Conservation (phyloP, 2,113 vertebrate species). For the Potamarius usumacintae region DNA sequence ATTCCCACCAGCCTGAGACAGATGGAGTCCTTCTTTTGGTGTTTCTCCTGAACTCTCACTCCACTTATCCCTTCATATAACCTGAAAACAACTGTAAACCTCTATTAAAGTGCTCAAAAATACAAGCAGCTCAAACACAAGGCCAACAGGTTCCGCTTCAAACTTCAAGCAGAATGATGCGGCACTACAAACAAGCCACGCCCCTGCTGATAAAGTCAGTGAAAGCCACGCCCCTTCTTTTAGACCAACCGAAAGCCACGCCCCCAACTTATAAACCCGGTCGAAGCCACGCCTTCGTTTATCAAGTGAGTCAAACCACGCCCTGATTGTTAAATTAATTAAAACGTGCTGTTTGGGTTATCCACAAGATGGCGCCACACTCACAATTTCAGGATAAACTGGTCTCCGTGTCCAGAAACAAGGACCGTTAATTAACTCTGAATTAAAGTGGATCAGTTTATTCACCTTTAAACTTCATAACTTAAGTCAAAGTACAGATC, state of each 20-base stretch:
- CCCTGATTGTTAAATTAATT: background rate
- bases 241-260: background rate
- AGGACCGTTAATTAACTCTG: background rate
- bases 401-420: background rate
- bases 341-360: background rate
- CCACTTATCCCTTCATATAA: background rate
- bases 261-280: background rate
- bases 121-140: background rate
- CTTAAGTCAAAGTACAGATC: too few species aligned
- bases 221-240: background rate
- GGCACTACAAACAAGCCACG: background rate
- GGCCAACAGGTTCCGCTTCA: background rate
- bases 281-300: background rate
- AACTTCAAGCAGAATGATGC: background rate
- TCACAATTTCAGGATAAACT: background rate
- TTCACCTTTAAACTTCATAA: background rate
- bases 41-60: background rate
- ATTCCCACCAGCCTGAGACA: background rate
- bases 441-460: background rate
- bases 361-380: constrained; percentile 44
- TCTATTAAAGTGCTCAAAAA: background rate
- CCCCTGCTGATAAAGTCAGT: background rate
- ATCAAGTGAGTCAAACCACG: background rate
- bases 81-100: background rate
- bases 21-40: background rate